A percentile compares a stretch with the other conserved stretches of the same genome.
phyloP scores from a whole-genome alignment of 2,113 vertebrate species.

The Macrotus californicus region DNA sequence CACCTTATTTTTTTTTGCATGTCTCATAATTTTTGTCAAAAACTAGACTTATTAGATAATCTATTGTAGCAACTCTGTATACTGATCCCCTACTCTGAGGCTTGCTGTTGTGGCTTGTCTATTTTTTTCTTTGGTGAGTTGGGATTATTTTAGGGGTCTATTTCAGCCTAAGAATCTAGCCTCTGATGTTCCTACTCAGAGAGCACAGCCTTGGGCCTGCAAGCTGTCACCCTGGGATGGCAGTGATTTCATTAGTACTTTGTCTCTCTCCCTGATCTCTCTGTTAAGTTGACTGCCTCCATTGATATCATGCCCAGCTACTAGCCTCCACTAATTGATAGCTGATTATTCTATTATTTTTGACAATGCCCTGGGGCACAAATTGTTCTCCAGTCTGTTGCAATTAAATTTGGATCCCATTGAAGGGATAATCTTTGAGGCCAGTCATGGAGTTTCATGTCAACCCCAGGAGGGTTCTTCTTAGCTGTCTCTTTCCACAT shows the following conservation, averaged over 20 bases:
- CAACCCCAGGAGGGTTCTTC: not conserved
- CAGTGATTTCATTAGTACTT: not conserved
- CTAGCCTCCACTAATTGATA: slow-evolving; percentile 30
- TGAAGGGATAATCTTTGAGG: not conserved
- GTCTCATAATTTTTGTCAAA: not conserved
- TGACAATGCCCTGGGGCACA: slow-evolving; percentile 4
- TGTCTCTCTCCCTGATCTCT: not conserved
- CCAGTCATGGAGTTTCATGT: not conserved
- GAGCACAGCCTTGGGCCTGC: not conserved
- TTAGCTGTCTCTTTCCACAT: not conserved
- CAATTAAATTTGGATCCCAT: slow-evolving; percentile 20
- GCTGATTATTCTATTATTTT: slow-evolving; percentile 47
- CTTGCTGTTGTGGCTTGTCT: not conserved
- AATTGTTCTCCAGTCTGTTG: slow-evolving; percentile 29
- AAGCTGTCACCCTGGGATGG: not conserved
- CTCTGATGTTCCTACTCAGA: not conserved
- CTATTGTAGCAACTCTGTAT: not conserved
- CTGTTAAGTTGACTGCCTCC: not conserved
- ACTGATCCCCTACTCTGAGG: not conserved
- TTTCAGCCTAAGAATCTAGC: not conserved
- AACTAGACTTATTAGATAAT: not conserved
- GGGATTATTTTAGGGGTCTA: not conserved
- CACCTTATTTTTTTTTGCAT: not conserved
- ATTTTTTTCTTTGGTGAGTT: not conserved
- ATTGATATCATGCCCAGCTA: not conserved